Evolutionary conservation across 2,797 vertebrate genomes (phyloP).

Genomic region (Chaetophractus vellerosus): DNA sequence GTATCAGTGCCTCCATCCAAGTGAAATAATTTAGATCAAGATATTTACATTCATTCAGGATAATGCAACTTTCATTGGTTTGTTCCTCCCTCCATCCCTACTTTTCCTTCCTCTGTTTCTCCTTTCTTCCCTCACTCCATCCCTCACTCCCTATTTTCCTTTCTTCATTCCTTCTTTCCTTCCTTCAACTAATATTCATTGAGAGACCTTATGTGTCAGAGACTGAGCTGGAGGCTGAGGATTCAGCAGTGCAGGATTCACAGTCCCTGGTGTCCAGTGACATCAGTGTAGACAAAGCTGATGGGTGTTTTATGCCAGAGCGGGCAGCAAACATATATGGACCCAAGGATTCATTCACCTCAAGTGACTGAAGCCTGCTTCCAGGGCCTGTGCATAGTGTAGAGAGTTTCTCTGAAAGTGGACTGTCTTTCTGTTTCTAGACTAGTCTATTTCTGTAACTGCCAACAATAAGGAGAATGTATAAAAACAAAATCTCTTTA

Average conservation of each 20-base stretch:
- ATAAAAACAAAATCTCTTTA: background rate
- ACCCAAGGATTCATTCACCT: background rate
- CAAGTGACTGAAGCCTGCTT: background rate
- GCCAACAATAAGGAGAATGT: background rate
- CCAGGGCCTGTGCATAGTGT: background rate
- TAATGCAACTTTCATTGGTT: background rate
- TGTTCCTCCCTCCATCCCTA: background rate
- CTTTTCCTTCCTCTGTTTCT: background rate
- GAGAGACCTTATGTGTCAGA: background rate
- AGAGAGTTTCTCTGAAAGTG: background rate
- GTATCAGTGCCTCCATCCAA: background rate
- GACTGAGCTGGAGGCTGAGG: background rate
- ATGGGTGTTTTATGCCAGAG: background rate
- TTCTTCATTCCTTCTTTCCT: background rate
- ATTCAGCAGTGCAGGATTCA: background rate
- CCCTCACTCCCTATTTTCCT: background rate
- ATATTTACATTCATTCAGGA: background rate
- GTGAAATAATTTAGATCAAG: slow-evolving; percentile 22
- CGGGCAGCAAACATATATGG: background rate
- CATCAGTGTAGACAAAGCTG: background rate
- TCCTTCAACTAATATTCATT: slow-evolving; percentile 18
- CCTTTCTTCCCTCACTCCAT: background rate
- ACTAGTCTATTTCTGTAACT: background rate
- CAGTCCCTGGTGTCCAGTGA: background rate
- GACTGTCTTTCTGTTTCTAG: background rate